Conservation (phyloP, 2,113 vertebrate genomes). For the Capreolus pygargus region DNA sequence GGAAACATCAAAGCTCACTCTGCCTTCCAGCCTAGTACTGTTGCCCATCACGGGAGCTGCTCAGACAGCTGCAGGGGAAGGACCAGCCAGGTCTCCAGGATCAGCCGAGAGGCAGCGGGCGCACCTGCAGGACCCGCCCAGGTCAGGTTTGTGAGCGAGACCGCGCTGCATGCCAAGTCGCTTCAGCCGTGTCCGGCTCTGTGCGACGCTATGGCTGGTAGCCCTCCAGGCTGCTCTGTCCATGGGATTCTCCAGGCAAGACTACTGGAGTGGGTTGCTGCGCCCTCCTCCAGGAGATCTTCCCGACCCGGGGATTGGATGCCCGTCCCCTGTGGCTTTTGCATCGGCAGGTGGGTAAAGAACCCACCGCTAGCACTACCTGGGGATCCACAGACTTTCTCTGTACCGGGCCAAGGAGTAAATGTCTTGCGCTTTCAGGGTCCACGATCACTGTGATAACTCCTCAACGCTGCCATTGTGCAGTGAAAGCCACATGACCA, state of each 20-base stretch:
- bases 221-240: not conserved
- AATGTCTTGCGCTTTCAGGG: accelerated
- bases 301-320: not conserved
- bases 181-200: not conserved
- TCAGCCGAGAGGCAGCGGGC: not conserved
- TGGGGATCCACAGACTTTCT: not conserved
- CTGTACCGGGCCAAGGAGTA: accelerated
- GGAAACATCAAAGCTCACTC: too few species aligned
- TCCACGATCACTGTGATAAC: accelerated
- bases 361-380: not conserved
- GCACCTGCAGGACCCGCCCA: not conserved
- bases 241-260: not conserved
- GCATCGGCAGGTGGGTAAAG: not conserved
- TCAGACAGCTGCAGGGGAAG: not conserved
- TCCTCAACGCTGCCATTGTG: accelerated
- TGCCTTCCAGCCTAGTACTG: not conserved
- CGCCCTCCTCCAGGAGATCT: not conserved
- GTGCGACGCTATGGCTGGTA: accelerated
- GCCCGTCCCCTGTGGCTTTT: not conserved
- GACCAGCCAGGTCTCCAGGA: not conserved
- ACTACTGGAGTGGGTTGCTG: not conserved
- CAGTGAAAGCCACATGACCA: accelerated
- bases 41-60: not conserved
- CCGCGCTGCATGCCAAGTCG: accelerated
- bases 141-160: not conserved